Conservation (phyloP, 2,797 vertebrate genomes). For the Picus viridis region DNA sequence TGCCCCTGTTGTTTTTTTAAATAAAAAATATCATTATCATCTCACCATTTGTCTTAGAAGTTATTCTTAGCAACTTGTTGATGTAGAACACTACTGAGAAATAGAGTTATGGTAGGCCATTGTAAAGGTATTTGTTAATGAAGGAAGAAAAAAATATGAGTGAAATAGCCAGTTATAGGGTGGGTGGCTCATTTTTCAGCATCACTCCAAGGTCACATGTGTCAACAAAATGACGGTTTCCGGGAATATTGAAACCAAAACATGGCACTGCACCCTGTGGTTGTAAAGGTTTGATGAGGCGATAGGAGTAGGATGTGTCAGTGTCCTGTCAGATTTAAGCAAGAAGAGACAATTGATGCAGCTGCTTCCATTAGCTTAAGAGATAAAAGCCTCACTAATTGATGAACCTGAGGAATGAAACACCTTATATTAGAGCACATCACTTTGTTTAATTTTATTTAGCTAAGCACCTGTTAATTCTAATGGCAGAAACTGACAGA, state of each 20-base stretch:
- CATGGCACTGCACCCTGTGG: not conserved
- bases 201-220: not conserved
- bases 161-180: not conserved
- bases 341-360: not conserved
- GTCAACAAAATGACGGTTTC: not conserved
- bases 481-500: not conserved
- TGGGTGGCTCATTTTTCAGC: not conserved
- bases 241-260: not conserved
- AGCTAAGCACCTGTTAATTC: not conserved
- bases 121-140: not conserved
- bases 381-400: not conserved
- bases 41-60: not conserved
- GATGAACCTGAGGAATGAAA: not conserved
- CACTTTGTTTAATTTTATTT: not conserved
- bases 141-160: not conserved
- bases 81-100: not conserved
- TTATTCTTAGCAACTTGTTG: not conserved
- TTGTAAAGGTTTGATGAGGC: not conserved
- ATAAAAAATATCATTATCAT: not conserved
- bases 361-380: not conserved
- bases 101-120: not conserved
- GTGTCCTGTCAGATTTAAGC: not conserved
- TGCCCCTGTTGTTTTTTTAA: not conserved
- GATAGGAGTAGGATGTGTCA: accelerated
- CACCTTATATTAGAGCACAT: not conserved